Base-by-base conservation (phyloP, 2,797 vertebrate genomes). In the Molossus molossus region DNA sequence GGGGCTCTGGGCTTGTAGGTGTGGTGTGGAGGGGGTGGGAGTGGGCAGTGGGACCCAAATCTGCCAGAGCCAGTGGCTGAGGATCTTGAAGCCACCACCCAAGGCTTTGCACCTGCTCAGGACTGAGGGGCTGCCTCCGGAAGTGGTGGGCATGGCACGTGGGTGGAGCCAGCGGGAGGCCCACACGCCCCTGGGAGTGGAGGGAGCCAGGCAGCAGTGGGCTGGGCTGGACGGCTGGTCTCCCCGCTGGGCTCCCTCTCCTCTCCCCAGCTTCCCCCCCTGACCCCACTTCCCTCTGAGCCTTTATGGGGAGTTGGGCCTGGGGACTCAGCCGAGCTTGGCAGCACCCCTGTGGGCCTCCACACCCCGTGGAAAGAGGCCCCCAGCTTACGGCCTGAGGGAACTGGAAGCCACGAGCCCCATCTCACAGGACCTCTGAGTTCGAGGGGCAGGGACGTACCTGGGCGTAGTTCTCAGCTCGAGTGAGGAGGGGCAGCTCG, bases 381-480 rank as follows among this genome's bases (percentile, higher is more conserved):
- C 55, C 4, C 8, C 13, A 12, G 25, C 73, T 45, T 53, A 2
- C 4, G 64, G n/a, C 57, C 25, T 0, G 14, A 23, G 3, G 67
- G 76, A 4, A 2, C 55, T 5, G 13, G 17, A 76, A 45, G 57
- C 76, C 9, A 0, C 0, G 2, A 21, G 25, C 70, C 53, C 40
- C 79, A 40, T 50, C 40, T n/a, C 40, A 3, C 13, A 21, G 12
- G 7, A 9, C 20, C 18, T 70, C 55, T 25, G 58, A 6, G 23
- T 0, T 1, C 14, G 0, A 15, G 45, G 21, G 65, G 48, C 1
- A 0, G 21, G 55, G 4, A 5, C 98, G 96, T 98, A 99, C 99
- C 99, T 99, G 99, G 97, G 99, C 99, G 0, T 99, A 99, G 98
- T 99, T 99, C 98, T 99, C 99, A 0, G 99, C 99, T n/a, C 99